A percentile compares a stretch with the other conserved stretches of the same genome.
phyloP scores from a whole-genome alignment of 35 echinoderm and acorn worm genomes.

The Lytechinus pictus region DNA sequence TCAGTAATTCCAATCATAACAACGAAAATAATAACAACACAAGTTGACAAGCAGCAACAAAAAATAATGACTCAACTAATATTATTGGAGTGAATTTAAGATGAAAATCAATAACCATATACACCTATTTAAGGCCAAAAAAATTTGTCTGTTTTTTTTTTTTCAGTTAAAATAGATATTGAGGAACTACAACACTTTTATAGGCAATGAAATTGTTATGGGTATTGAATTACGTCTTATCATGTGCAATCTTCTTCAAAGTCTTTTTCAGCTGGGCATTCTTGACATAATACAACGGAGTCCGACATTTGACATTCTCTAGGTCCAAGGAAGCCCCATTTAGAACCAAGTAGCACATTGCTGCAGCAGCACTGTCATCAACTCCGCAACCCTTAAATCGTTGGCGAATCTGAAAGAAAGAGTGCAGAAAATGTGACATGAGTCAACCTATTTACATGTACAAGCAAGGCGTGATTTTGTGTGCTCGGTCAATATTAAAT shows the following conservation, averaged over 20 bases:
- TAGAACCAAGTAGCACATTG: not conserved
- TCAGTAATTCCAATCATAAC: no score
- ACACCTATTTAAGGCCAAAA: no score
- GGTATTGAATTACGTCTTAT: not conserved
- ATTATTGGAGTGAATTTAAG: no score
- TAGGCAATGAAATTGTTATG: not conserved
- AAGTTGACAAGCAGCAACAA: no score
- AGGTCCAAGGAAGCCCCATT: not conserved
- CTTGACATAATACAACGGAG: constrained; percentile 6
- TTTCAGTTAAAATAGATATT: no score
- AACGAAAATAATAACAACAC: no score
- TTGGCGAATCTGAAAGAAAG: not conserved
- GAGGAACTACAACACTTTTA: no score
- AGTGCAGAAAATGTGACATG: not conserved
- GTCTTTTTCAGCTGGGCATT: not conserved
- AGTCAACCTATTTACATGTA: not conserved
- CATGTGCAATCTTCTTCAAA: constrained; percentile 21
- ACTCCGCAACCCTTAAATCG: not conserved
- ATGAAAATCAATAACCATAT: no score
- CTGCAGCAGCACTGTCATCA: not conserved
- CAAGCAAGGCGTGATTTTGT: not conserved
- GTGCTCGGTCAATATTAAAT: not conserved
- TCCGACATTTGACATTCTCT: constrained; percentile 30
- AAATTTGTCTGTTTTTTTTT: no score
- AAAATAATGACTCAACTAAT: no score